Percentiles rank a stretch among this genome's conserved stretches.
These are phyloP conservation scores for Brachyptera risi DNA, from an alignment of 2,888 invertebrate species.

Conservation along the genomic window DNA sequence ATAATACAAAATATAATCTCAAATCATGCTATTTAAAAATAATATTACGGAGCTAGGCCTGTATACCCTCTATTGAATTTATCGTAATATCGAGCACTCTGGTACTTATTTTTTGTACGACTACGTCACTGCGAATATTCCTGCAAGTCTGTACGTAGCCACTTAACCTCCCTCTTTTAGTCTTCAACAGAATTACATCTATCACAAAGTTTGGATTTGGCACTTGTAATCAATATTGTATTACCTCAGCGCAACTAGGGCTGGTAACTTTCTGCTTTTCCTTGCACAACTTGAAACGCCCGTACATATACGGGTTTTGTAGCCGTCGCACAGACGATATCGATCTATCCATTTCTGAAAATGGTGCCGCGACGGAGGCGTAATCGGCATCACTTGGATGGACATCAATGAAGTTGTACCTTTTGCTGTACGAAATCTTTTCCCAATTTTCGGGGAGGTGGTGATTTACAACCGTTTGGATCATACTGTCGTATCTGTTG, in stretches of 20 bases:
- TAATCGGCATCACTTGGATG: not conserved
- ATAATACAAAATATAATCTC: no score
- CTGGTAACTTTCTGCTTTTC: constrained; percentile 9
- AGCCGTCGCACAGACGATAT: constrained; percentile 13
- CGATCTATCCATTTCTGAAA: not conserved
- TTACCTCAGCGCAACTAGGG: not conserved
- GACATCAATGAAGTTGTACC: not conserved
- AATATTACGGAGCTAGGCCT: no score
- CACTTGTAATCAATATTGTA: no score
- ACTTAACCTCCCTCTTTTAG: no score
- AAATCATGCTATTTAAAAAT: no score
- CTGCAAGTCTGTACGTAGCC: no score
- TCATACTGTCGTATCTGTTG: not conserved
- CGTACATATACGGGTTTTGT: constrained; percentile 25
- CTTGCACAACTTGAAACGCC: constrained; percentile 9
- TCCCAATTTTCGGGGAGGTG: not conserved
- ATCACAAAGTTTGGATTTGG: no score
- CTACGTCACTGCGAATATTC: no score
- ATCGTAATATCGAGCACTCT: no score
- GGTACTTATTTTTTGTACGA: no score
- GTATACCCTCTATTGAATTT: no score
- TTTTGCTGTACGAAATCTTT: not conserved
- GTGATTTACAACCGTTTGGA: not conserved
- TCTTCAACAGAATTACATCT: no score
- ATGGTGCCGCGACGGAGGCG: not conserved